Percentiles rank a stretch among this genome's conserved stretches.
Conservation (phyloP, 2,797 vertebrate species). For the Catharus ustulatus region DNA sequence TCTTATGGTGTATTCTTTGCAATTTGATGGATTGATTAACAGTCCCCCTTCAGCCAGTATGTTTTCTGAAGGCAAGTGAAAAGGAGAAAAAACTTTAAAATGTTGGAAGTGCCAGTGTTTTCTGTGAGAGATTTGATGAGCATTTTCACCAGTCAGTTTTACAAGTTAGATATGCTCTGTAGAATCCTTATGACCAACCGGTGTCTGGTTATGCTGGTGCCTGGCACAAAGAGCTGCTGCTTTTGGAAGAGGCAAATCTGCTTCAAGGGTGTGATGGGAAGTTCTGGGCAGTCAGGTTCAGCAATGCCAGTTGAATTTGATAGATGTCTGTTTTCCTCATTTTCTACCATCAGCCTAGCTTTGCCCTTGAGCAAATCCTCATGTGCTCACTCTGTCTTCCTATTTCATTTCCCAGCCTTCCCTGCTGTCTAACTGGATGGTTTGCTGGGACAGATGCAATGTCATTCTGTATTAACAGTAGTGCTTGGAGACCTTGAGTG, state of each 20-base stretch:
- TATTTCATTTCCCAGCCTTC: not conserved
- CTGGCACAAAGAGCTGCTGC: not conserved
- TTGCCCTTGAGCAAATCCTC: not conserved
- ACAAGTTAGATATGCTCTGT: not conserved
- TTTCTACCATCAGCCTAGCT: not conserved
- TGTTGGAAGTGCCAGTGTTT: fast-evolving
- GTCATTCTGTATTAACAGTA: not conserved
- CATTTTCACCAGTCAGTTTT: not conserved
- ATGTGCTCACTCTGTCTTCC: not conserved
- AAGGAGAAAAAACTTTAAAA: not conserved
- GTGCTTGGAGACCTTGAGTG: not conserved
- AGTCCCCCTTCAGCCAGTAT: not conserved
- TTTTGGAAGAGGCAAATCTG: not conserved
- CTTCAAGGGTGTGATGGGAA: not conserved
- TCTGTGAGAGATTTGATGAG: not conserved
- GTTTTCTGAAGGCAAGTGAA: not conserved
- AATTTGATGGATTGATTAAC: not conserved
- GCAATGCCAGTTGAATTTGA: not conserved
- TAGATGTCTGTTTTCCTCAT: not conserved
- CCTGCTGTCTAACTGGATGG: not conserved
- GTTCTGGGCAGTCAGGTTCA: not conserved
- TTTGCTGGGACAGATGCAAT: not conserved
- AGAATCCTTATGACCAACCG: not conserved
- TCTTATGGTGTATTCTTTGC: not conserved
- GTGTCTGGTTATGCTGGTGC: not conserved